Percentiles rank a stretch among this genome's conserved stretches.
These are phyloP conservation scores for Lapara coniferarum DNA, from an alignment of 2,888 invertebrate genomes.

Conservation along the genomic window DNA sequence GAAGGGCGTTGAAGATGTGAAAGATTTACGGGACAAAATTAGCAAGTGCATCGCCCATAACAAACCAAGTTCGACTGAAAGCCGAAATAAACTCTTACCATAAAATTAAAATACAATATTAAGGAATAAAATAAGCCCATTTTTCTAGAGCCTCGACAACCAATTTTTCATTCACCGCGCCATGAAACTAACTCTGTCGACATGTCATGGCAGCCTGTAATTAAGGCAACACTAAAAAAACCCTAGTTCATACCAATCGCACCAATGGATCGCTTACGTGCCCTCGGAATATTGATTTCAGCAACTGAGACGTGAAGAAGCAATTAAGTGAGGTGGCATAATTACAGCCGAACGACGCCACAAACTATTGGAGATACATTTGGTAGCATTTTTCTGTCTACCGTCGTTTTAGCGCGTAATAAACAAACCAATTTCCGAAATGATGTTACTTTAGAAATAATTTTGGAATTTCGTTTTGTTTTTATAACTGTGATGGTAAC, in stretches of 20 bases:
- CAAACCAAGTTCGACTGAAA: no score
- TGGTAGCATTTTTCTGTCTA: background rate
- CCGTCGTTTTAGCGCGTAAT: background rate
- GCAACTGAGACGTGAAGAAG: constrained; percentile 26
- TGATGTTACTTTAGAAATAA: no score
- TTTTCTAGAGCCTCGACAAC: background rate
- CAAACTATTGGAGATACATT: background rate
- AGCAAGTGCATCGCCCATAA: no score
- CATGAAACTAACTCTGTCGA: background rate
- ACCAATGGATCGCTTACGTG: background rate
- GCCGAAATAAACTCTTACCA: no score
- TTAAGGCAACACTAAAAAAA: background rate
- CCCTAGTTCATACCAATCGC: background rate
- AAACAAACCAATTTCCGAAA: background rate
- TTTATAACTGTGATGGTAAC: no score
- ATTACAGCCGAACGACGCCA: background rate
- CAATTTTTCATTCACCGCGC: background rate
- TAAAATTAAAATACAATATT: no score
- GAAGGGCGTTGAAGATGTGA: background rate
- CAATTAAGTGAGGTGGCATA: background rate
- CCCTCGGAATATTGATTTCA: constrained; percentile 11
- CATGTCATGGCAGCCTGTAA: background rate
- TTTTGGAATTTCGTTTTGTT: no score
- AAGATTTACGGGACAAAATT: no score
- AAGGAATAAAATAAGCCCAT: no score